A percentile compares a stretch with the other conserved stretches of the same genome.
Evolutionary conservation across 1,140 invertebrate genomes (phyloP).

Genomic region (Platyscapa corneri): DNA sequence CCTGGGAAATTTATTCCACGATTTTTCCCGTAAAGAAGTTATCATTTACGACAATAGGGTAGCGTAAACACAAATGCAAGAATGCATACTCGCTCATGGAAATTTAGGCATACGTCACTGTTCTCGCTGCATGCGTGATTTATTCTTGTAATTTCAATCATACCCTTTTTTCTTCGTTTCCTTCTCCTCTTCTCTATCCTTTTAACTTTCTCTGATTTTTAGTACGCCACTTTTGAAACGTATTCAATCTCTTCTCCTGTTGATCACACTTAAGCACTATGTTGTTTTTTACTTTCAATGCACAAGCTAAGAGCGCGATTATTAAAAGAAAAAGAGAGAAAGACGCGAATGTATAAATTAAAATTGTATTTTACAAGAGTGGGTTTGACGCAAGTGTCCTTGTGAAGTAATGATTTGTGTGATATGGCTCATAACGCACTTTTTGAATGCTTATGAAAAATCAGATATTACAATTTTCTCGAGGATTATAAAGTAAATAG

Average conservation of each 20-base stretch:
- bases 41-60: slow-evolving; percentile 37
- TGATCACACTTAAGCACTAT: neutral
- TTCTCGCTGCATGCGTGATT: slow-evolving; percentile 59
- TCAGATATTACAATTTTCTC: neutral
- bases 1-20: slow-evolving; percentile 17
- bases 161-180: slow-evolving; percentile 45
- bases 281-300: neutral
- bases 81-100: slow-evolving; percentile 35
- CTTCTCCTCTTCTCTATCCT: neutral
- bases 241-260: slow-evolving; percentile 41
- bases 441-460: slow-evolving; percentile 21
- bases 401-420: no score
- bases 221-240: neutral
- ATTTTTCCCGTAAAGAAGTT: slow-evolving; percentile 40
- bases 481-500: neutral
- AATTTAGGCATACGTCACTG: neutral
- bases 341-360: slow-evolving; percentile 5
- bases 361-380: slow-evolving; percentile 10
- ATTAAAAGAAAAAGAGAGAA: slow-evolving; percentile 3
- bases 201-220: neutral
- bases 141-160: slow-evolving; percentile 70
- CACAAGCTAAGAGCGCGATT: neutral
- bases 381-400: no score
- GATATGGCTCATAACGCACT: no score
- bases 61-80: neutral